Conservation (phyloP, 2,113 vertebrate species). For the Sander lucioperca region DNA sequence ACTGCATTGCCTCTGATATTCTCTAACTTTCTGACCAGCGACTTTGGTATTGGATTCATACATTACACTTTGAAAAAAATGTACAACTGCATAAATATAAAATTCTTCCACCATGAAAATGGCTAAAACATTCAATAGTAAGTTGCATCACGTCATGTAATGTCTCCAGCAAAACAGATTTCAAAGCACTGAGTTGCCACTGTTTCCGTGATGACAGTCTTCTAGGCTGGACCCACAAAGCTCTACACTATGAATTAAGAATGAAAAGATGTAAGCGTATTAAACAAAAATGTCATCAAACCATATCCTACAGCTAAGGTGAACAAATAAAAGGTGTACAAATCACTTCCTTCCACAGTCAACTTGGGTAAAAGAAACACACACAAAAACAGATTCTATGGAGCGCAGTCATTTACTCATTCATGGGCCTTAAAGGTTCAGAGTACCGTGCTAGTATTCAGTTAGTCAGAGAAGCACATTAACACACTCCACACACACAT, state of each 20-base stretch:
- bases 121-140: constrained; percentile 99
- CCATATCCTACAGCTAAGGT: constrained; percentile 80
- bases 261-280: constrained; percentile 72
- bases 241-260: constrained; percentile 80
- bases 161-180: constrained; percentile 91
- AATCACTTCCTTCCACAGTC: constrained; percentile 74
- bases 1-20: constrained; percentile 96
- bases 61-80: constrained; percentile 98
- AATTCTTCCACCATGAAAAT: constrained; percentile 99
- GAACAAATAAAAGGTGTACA: constrained; percentile 77
- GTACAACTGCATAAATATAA: constrained; percentile 99
- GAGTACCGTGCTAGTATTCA: constrained; percentile 96
- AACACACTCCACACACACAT: constrained; percentile 66
- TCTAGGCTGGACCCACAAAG: constrained; percentile 86
- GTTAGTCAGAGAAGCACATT: constrained; percentile 88
- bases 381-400: constrained; percentile 80
- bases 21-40: constrained; percentile 92
- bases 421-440: constrained; percentile 81
- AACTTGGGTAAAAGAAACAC: constrained; percentile 75
- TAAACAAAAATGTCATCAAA: constrained; percentile 81
- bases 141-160: constrained; percentile 95
- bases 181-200: constrained; percentile 87
- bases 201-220: constrained; percentile 82
- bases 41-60: constrained; percentile 99
- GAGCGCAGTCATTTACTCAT: constrained; percentile 89